Conservation (phyloP, 2,797 vertebrate genomes). For the Phoebastria nigripes region DNA sequence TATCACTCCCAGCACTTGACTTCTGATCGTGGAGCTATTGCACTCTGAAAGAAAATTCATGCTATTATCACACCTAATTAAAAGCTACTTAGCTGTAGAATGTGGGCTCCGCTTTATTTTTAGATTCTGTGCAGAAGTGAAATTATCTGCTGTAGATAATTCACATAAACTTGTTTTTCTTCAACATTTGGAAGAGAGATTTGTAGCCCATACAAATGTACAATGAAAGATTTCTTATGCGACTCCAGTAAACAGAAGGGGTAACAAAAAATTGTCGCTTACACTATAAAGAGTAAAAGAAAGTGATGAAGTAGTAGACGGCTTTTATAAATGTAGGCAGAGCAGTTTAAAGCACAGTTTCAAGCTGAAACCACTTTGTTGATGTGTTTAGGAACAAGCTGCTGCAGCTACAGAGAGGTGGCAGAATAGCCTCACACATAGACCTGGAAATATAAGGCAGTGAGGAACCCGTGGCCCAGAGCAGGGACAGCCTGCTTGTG, state of each 20-base stretch:
- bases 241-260: not conserved
- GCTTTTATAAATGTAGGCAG: not conserved
- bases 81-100: constrained; percentile 39
- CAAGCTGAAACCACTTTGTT: not conserved
- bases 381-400: not conserved
- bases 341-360: not conserved
- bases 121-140: not conserved
- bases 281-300: not conserved
- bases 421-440: constrained; percentile 18
- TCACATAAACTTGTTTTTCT: constrained; percentile 1
- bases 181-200: not conserved
- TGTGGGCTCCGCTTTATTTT: not conserved
- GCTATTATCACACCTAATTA: constrained; percentile 54
- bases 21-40: constrained; percentile 16
- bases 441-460: not conserved
- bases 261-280: not conserved
- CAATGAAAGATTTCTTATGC: not conserved
- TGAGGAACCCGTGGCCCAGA: not conserved
- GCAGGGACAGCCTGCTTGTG: not conserved
- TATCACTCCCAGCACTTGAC: constrained; percentile 5
- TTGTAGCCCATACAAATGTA: not conserved
- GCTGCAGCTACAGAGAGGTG: constrained; percentile 23
- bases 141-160: constrained; percentile 6
- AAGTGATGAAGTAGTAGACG: not conserved
- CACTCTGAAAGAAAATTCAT: constrained; percentile 35